Percentiles rank a stretch among this genome's conserved stretches.
These are phyloP conservation scores for Caenorhabditis parvicauda DNA, from an alignment of 2,888 invertebrate genomes.

Conservation along the genomic window DNA sequence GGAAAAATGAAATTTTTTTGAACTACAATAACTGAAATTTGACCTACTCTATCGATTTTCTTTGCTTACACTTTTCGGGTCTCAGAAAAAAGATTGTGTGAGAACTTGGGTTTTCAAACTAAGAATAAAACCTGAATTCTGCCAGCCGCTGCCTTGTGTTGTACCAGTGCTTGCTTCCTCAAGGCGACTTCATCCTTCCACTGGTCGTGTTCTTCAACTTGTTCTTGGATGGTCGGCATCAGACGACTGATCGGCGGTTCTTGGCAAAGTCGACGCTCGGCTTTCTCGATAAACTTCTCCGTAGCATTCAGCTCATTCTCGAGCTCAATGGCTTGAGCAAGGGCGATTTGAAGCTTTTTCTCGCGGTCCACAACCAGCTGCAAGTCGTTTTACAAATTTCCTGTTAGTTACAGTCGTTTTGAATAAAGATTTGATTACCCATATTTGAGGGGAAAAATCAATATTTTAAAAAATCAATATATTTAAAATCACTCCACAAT, in stretches of 20 bases:
- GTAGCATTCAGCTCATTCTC: constrained; percentile 90
- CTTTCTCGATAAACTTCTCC: constrained; percentile 77
- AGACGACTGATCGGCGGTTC: constrained; percentile 69
- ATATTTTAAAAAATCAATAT: too few relatives aligned
- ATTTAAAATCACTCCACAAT: too few relatives aligned
- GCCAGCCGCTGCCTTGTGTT: constrained; percentile 32
- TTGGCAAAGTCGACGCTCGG: constrained; percentile 82
- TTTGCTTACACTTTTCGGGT: too few relatives aligned
- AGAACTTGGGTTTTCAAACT: too few relatives aligned
- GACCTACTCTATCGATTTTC: too few relatives aligned
- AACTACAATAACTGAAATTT: too few relatives aligned
- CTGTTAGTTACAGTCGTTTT: too few relatives aligned
- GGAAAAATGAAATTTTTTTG: too few relatives aligned
- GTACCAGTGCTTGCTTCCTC: constrained; percentile 31
- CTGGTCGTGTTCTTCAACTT: constrained; percentile 89
- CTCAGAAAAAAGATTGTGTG: too few relatives aligned
- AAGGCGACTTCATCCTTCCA: constrained; percentile 31
- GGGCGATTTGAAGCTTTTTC: constrained; percentile 92
- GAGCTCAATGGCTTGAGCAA: constrained; percentile 90
- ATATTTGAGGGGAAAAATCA: too few relatives aligned
- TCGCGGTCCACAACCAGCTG: constrained; percentile 55
- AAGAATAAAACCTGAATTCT: constrained; percentile 87
- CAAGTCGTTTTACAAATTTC: constrained; percentile 7
- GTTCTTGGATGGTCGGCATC: constrained; percentile 84
- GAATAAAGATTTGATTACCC: too few relatives aligned